phyloP scores from a whole-genome alignment of 2,888 invertebrate species.

The Cryptocephalus moraei region DNA sequence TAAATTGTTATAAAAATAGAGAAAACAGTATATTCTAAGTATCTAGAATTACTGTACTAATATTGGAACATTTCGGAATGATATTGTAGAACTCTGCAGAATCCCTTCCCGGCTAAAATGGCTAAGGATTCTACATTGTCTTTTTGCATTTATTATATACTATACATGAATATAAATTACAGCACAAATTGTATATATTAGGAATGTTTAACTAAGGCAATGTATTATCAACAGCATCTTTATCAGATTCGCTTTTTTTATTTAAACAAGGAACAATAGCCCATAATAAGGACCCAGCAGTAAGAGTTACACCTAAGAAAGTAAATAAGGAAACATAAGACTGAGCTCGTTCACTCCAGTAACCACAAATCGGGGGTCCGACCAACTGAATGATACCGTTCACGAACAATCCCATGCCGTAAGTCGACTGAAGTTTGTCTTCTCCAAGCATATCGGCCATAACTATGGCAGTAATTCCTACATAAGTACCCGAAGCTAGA shows the following conservation, averaged over 20 bases:
- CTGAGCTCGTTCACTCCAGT: constrained; percentile 51
- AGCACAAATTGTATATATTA: too few relatives aligned
- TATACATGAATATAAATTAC: too few relatives aligned
- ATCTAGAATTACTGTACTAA: too few relatives aligned
- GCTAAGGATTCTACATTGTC: too few relatives aligned
- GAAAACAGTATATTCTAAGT: too few relatives aligned
- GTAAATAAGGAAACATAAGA: constrained; percentile 65
- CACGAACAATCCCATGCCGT: constrained; percentile 76
- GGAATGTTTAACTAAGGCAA: too few relatives aligned
- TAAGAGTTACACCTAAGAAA: constrained; percentile 59
- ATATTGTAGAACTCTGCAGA: too few relatives aligned
- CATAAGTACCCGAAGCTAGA: constrained; percentile 73
- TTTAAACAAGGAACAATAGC: constrained; percentile 62
- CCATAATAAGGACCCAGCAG: constrained; percentile 67
- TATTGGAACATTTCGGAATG: too few relatives aligned
- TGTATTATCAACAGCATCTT: too few relatives aligned
- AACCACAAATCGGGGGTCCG: constrained; percentile 75
- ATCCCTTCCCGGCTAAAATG: too few relatives aligned
- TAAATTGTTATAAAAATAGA: too few relatives aligned
- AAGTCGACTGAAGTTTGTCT: constrained; percentile 74
- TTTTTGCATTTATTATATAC: too few relatives aligned
- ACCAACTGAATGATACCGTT: constrained; percentile 73
- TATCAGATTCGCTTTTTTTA: not conserved
- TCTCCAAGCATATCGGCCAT: constrained; percentile 83
- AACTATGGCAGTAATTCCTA: constrained; percentile 77